A percentile compares a stretch with the other conserved stretches of the same genome.
Conservation (phyloP, 2,888 invertebrate genomes). For the Leuctra nigra region DNA sequence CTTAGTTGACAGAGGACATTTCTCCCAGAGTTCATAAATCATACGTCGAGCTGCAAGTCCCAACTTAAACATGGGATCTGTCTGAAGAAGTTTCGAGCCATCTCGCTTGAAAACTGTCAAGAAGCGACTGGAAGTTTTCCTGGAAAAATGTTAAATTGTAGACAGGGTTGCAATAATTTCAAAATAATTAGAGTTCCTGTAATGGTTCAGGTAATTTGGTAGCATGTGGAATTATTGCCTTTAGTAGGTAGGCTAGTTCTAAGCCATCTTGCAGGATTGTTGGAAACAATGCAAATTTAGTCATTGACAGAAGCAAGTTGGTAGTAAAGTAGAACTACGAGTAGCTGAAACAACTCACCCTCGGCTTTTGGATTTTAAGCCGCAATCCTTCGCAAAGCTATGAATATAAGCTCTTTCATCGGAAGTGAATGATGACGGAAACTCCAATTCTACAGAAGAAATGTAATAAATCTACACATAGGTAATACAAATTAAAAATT, state of each 20-base stretch:
- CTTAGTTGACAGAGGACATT: conserved; percentile 59
- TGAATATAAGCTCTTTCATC: conserved; percentile 77
- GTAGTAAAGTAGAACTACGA: neutral
- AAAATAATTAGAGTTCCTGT: too few species aligned
- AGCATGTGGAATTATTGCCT: too few species aligned
- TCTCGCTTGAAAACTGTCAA: conserved; percentile 64
- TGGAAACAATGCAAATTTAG: neutral
- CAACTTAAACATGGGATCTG: conserved; percentile 57
- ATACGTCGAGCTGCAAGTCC: conserved; percentile 56
- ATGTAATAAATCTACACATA: too few species aligned
- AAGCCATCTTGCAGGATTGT: too few species aligned
- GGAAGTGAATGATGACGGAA: conserved; percentile 67
- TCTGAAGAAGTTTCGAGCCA: conserved; percentile 59
- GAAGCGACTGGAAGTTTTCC: conserved; percentile 58
- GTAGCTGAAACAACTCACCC: conserved; percentile 49
- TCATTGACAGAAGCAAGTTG: neutral
- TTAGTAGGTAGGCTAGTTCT: too few species aligned
- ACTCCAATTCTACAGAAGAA: conserved; percentile 48
- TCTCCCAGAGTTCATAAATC: conserved; percentile 54
- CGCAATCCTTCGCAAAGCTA: conserved; percentile 56
- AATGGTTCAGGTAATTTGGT: too few species aligned
- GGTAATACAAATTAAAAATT: too few species aligned
- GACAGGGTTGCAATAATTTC: neutral
- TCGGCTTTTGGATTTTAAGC: conserved; percentile 72
- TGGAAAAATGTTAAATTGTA: too few species aligned